phyloP scores from a whole-genome alignment of 1,140 invertebrate genomes.

The Drosophila aff. region DNA sequence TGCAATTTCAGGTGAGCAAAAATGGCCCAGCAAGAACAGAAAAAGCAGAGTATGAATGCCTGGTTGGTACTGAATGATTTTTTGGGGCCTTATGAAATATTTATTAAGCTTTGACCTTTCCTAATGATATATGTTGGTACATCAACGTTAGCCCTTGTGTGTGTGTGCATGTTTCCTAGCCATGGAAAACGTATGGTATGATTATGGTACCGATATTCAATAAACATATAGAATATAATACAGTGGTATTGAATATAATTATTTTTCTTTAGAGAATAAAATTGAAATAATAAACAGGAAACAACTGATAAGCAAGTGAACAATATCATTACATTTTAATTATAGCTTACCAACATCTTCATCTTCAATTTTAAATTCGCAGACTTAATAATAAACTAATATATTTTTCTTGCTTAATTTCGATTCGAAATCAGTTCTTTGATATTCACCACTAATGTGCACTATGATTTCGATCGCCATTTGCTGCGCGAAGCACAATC shows the following conservation, averaged over 20 bases:
- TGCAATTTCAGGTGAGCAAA: slow-evolving; percentile 7
- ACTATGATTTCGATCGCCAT: slow-evolving; percentile 14
- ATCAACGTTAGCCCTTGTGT: not conserved
- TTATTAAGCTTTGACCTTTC: slow-evolving; percentile 39
- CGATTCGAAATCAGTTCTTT: not conserved
- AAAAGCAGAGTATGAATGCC: not conserved
- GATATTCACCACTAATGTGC: not conserved
- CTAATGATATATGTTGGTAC: slow-evolving; percentile 3
- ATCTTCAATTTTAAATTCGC: not conserved
- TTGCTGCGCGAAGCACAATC: slow-evolving; percentile 16
- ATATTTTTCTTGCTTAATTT: not conserved
- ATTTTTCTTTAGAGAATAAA: not conserved
- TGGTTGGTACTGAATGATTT: slow-evolving; percentile 6
- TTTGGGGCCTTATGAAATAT: slow-evolving; percentile 21
- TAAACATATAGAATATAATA: not conserved
- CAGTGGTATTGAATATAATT: not conserved
- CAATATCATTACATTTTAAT: not conserved
- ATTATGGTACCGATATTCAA: not conserved
- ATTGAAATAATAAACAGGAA: not conserved
- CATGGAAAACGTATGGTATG: not conserved
- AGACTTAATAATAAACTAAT: not conserved
- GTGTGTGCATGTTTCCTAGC: not conserved
- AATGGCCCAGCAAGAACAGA: not conserved
- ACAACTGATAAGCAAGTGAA: not conserved
- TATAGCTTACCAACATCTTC: not conserved